Evolutionary conservation across 1,140 invertebrate genomes (phyloP).

Genomic region (Drosophila santomea): DNA sequence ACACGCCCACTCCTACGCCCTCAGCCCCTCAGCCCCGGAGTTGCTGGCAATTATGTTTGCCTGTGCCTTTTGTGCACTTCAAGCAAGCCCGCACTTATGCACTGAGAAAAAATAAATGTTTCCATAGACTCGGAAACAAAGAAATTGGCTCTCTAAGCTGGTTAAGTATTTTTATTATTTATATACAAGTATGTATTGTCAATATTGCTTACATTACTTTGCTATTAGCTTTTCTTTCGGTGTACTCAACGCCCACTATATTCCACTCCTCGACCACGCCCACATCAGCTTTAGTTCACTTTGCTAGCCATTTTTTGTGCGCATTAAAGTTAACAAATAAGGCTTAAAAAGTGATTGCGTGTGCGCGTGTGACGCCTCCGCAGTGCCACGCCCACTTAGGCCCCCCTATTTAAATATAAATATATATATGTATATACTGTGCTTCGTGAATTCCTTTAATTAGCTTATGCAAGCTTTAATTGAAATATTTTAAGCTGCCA

Average conservation of each 20-base stretch:
- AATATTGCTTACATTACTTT: too few relatives aligned
- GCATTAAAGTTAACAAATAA: slow-evolving; percentile 78
- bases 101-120: slow-evolving; percentile 4
- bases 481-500: slow-evolving; percentile 65
- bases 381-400: slow-evolving; percentile 10
- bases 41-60: slow-evolving; percentile 58
- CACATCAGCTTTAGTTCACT: slow-evolving; percentile 24
- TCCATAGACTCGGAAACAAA: too few relatives aligned
- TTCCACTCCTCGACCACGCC: slow-evolving; percentile 12
- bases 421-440: not conserved
- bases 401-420: not conserved
- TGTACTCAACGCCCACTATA: not conserved
- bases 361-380: slow-evolving; percentile 25
- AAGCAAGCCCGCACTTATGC: slow-evolving; percentile 18
- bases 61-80: slow-evolving; percentile 47
- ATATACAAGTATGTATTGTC: too few relatives aligned
- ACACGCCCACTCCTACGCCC: slow-evolving; percentile 14
- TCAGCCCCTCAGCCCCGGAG: not conserved
- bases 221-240: not conserved
- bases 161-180: too few relatives aligned
- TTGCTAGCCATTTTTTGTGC: slow-evolving; percentile 8
- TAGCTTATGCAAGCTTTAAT: slow-evolving; percentile 65
- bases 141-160: too few relatives aligned
- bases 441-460: slow-evolving; percentile 57
- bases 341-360: slow-evolving; percentile 75